Percentiles rank a stretch among this genome's conserved stretches.
phyloP scores from a whole-genome alignment of 2,113 vertebrate genomes.

The Microtus pennsylvanicus region DNA sequence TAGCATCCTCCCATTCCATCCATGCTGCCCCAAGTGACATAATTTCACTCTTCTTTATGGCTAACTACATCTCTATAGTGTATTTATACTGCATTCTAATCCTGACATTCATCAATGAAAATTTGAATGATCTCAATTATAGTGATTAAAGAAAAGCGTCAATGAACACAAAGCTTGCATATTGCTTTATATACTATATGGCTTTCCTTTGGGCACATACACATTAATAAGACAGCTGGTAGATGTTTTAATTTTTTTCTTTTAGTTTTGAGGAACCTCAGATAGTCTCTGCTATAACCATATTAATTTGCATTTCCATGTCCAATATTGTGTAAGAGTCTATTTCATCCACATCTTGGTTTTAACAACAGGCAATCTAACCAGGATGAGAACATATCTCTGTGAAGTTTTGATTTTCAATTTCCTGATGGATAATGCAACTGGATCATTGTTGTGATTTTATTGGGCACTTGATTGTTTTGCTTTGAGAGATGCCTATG shows the following conservation, averaged over 20 bases:
- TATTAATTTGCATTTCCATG: not conserved
- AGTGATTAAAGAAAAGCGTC: not conserved
- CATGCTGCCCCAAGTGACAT: not conserved
- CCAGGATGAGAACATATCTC: not conserved
- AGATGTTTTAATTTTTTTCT: not conserved
- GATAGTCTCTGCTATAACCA: not conserved
- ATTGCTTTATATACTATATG: not conserved
- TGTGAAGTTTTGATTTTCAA: not conserved
- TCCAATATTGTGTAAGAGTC: not conserved
- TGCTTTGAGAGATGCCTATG: not conserved
- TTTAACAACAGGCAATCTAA: not conserved
- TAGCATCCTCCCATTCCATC: not conserved
- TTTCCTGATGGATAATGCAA: not conserved
- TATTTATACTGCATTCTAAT: not conserved
- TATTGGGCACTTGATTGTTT: not conserved
- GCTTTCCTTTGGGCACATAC: not conserved
- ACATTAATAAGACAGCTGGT: not conserved
- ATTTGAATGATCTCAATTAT: not conserved
- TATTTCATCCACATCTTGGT: not conserved
- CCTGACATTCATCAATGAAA: not conserved
- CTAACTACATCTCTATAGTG: not conserved
- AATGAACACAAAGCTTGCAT: not conserved
- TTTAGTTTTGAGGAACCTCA: not conserved
- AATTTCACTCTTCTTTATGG: not conserved
- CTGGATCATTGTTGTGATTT: not conserved